Evolutionary conservation across 2,888 invertebrate species (phyloP).

Genomic region (Cenopis cana): DNA sequence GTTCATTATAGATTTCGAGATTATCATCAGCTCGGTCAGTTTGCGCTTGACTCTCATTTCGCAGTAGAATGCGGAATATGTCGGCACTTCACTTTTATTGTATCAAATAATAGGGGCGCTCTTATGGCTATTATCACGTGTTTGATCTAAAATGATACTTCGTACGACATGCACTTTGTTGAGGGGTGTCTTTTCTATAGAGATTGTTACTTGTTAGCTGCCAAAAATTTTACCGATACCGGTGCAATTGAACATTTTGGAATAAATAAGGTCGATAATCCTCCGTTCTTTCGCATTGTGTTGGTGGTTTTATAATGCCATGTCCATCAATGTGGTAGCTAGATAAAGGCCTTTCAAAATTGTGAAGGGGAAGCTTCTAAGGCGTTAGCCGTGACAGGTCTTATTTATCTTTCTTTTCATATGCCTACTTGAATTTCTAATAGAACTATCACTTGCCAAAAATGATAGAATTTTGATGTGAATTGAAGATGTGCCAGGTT

Average conservation of each 20-base stretch:
- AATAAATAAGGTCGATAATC: slow-evolving; percentile 58
- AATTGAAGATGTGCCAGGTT: slow-evolving; percentile 8
- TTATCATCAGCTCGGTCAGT: slow-evolving; percentile 59
- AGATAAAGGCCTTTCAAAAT: slow-evolving; percentile 46
- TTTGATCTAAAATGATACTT: slow-evolving; percentile 85
- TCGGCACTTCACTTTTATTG: slow-evolving; percentile 85
- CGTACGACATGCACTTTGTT: slow-evolving; percentile 64
- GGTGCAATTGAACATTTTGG: slow-evolving; percentile 52
- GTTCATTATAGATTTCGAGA: slow-evolving; percentile 47
- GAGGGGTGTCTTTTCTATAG: slow-evolving; percentile 64
- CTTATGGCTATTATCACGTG: slow-evolving; percentile 84
- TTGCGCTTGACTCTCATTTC: slow-evolving; percentile 60
- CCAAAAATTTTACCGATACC: slow-evolving; percentile 59
- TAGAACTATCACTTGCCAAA: slow-evolving; percentile 36
- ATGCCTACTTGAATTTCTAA: slow-evolving; percentile 40
- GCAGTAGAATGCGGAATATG: slow-evolving; percentile 84
- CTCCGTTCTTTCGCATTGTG: slow-evolving; percentile 51
- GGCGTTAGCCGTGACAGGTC: slow-evolving; percentile 44
- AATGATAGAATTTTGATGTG: slow-evolving; percentile 32
- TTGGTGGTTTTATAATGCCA: slow-evolving; percentile 54
- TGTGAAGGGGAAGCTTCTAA: slow-evolving; percentile 44
- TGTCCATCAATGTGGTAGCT: slow-evolving; percentile 48
- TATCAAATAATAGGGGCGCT: slow-evolving; percentile 85
- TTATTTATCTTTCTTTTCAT: slow-evolving; percentile 46
- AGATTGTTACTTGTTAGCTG: slow-evolving; percentile 50